These are phyloP conservation scores for Oophaga sylvatica DNA, from an alignment of 2,797 vertebrate species.

Conservation along the genomic window DNA sequence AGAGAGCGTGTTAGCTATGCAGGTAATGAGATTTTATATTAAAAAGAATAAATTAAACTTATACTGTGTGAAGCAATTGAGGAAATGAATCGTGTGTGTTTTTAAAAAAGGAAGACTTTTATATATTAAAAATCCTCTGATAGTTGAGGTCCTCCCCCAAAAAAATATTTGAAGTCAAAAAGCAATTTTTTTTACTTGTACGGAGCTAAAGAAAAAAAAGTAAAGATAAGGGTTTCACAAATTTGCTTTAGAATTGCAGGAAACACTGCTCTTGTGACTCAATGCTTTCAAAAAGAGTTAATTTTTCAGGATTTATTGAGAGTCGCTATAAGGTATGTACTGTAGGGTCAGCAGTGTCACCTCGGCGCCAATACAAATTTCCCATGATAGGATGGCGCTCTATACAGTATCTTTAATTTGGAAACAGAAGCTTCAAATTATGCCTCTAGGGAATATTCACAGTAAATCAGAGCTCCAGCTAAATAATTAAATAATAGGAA, in stretches of 20 bases:
- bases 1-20: slow-evolving; percentile 81
- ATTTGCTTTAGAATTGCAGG: neutral
- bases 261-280: neutral
- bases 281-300: neutral
- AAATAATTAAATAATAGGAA: too few relatives aligned
- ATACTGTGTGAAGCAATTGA: slow-evolving; percentile 63
- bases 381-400: too few relatives aligned
- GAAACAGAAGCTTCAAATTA: too few relatives aligned
- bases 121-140: slow-evolving; percentile 36
- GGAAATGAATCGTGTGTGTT: slow-evolving; percentile 37
- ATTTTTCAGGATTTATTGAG: too few relatives aligned
- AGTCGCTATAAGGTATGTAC: too few relatives aligned
- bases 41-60: slow-evolving; percentile 86
- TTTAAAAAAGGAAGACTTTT: slow-evolving; percentile 40
- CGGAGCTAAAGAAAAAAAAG: neutral
- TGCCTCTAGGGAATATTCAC: too few relatives aligned
- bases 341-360: too few relatives aligned
- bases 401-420: too few relatives aligned
- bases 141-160: neutral
- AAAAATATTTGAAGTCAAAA: neutral
- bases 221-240: neutral
- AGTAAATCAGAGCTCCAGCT: too few relatives aligned
- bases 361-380: too few relatives aligned
- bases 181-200: neutral
- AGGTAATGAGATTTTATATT: slow-evolving; percentile 96